Evolutionary conservation across 2,888 invertebrate genomes (phyloP).

Genomic region (Belgica antarctica): DNA sequence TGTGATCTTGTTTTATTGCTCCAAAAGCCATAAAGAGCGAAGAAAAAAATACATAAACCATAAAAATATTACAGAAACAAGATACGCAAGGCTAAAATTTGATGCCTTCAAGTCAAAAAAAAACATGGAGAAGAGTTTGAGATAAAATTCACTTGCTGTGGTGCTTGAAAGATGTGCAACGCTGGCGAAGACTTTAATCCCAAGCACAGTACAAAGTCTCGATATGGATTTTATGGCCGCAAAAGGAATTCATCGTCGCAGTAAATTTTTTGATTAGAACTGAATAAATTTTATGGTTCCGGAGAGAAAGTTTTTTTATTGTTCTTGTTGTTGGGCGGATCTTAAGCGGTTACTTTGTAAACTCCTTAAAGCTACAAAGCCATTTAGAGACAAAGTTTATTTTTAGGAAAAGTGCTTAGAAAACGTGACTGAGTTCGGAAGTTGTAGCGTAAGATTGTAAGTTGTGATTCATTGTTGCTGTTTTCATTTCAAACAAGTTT

Average conservation of each 20-base stretch:
- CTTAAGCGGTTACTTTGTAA: constrained; percentile 5
- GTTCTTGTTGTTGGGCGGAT: background rate
- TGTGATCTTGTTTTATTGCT: constrained; percentile 12
- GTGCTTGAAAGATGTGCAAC: constrained; percentile 9
- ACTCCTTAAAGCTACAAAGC: background rate
- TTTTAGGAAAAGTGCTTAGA: background rate
- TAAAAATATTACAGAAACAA: constrained; percentile 41
- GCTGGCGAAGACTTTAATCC: background rate
- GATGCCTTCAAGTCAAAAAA: constrained; percentile 33
- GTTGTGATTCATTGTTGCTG: too few relatives aligned
- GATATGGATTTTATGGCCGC: background rate
- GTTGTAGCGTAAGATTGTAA: too few relatives aligned
- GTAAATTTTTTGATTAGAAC: constrained; percentile 18
- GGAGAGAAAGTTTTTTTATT: constrained; percentile 14
- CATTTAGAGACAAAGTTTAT: background rate
- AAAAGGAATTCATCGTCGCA: background rate
- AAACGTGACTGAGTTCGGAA: too few relatives aligned
- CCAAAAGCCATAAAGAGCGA: constrained; percentile 24
- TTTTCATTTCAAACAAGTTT: too few relatives aligned
- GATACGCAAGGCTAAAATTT: constrained; percentile 34
- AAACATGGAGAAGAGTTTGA: constrained; percentile 1
- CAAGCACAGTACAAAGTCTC: background rate
- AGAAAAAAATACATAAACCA: constrained; percentile 30
- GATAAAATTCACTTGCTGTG: constrained; percentile 16
- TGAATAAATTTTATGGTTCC: constrained; percentile 6